phyloP scores from a whole-genome alignment of 2,888 invertebrate genomes.

The Tetramorium bicarinatum region DNA sequence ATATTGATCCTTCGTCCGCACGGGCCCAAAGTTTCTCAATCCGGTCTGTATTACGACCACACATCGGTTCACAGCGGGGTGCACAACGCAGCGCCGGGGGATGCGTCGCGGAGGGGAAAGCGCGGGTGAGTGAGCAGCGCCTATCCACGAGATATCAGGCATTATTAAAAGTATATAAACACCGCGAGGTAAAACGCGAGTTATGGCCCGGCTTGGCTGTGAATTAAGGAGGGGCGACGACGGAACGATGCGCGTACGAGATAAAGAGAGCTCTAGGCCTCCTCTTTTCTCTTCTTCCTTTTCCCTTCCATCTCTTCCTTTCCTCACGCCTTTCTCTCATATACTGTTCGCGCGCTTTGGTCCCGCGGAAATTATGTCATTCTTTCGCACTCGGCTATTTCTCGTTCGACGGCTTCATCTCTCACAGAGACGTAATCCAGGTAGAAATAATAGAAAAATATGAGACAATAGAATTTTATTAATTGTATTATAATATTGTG shows the following conservation, averaged over 20 bases:
- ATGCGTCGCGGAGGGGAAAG: conserved; percentile 54
- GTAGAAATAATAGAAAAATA: background rate
- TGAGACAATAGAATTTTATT: background rate
- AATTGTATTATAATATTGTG: background rate
- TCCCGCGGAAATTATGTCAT: conserved; percentile 36
- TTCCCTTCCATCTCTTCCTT: background rate
- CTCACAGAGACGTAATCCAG: background rate
- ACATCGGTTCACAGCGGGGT: conserved; percentile 78
- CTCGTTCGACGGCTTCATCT: conserved; percentile 22
- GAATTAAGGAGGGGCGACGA: conserved; percentile 84
- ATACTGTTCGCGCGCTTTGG: conserved; percentile 21
- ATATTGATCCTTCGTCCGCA: conserved; percentile 33
- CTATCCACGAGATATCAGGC: conserved; percentile 79
- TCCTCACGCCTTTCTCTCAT: conserved; percentile 17
- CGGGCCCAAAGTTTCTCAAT: conserved; percentile 73
- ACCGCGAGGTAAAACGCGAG: conserved; percentile 83
- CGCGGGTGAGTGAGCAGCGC: conserved; percentile 66
- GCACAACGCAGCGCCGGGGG: conserved; percentile 61
- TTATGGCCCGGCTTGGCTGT: conserved; percentile 82
- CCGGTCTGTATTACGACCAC: conserved; percentile 71
- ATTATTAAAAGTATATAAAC: conserved; percentile 86
- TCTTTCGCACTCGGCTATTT: conserved; percentile 13
- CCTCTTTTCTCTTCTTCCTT: background rate
- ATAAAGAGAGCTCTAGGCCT: conserved; percentile 74
- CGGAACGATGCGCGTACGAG: conserved; percentile 77